Percentiles rank a stretch among this genome's conserved stretches.
phyloP scores from a whole-genome alignment of 2,888 invertebrate genomes.

The Furcula furcula region DNA sequence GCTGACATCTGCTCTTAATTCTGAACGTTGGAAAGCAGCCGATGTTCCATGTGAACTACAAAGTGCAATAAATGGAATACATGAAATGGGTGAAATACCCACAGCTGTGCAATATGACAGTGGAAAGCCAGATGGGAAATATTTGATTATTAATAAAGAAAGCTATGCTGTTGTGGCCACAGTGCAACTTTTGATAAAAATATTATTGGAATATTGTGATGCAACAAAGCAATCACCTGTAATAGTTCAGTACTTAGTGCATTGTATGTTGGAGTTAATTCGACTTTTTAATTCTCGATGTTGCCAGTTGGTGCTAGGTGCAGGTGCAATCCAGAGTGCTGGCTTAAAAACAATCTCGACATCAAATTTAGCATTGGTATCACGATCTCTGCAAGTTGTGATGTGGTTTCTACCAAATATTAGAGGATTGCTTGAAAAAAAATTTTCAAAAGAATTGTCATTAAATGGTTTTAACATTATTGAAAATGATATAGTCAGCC shows the following conservation, averaged over 20 bases:
- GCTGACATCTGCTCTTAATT: slow-evolving; percentile 91
- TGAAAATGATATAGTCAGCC: slow-evolving; percentile 91
- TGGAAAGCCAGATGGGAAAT: slow-evolving; percentile 76
- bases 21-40: slow-evolving; percentile 96
- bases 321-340: slow-evolving; percentile 96
- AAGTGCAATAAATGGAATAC: slow-evolving; percentile 88
- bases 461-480: slow-evolving; percentile 85
- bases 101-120: slow-evolving; percentile 51
- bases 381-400: slow-evolving; percentile 90
- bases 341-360: slow-evolving; percentile 97
- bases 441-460: slow-evolving; percentile 75
- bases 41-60: slow-evolving; percentile 96
- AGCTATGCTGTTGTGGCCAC: slow-evolving; percentile 90
- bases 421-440: slow-evolving; percentile 84
- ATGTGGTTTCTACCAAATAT: slow-evolving; percentile 90
- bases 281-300: slow-evolving; percentile 93
- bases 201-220: slow-evolving; percentile 96
- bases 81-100: slow-evolving; percentile 76
- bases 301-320: slow-evolving; percentile 97
- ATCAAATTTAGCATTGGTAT: slow-evolving; percentile 94
- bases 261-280: slow-evolving; percentile 93
- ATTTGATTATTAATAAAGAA: slow-evolving; percentile 85
- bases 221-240: slow-evolving; percentile 89
- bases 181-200: slow-evolving; percentile 92
- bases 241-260: slow-evolving; percentile 89